These are phyloP conservation scores for Masticophis lateralis DNA, from an alignment of 2,797 vertebrate genomes.

Conservation along the genomic window DNA sequence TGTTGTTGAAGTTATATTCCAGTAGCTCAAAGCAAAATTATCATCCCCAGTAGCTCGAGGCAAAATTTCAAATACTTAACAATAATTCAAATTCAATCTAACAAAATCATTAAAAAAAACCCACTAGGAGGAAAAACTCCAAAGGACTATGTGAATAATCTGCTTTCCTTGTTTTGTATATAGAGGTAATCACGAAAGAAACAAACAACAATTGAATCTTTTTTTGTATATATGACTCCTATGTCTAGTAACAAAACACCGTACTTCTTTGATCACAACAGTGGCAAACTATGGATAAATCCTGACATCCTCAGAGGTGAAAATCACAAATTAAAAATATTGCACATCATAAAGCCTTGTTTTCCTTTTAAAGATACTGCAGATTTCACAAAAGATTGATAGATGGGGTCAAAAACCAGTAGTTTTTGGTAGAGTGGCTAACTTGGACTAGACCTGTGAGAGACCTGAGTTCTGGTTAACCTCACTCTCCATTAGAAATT, in stretches of 20 bases:
- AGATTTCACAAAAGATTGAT: not conserved
- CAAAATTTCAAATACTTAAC: not conserved
- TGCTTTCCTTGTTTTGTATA: not conserved
- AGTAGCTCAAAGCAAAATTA: not conserved
- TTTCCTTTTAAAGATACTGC: not conserved
- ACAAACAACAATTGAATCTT: not conserved
- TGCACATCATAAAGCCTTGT: not conserved
- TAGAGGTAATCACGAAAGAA: not conserved
- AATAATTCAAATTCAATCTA: not conserved
- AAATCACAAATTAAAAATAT: not conserved
- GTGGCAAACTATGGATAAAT: not conserved
- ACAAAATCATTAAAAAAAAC: not conserved
- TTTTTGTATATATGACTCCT: not conserved
- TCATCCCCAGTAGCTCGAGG: not conserved
- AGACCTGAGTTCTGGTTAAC: not conserved
- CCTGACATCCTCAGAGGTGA: not conserved
- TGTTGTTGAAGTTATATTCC: not conserved
- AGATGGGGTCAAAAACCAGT: not conserved
- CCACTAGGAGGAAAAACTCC: not conserved
- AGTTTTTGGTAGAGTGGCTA: not conserved
- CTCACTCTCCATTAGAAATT: not conserved
- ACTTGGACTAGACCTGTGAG: not conserved
- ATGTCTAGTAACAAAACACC: not conserved
- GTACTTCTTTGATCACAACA: not conserved
- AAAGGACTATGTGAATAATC: not conserved